Base-by-base conservation (phyloP, 2,113 vertebrate species). In the Dolichallabes microphthalmus region DNA sequence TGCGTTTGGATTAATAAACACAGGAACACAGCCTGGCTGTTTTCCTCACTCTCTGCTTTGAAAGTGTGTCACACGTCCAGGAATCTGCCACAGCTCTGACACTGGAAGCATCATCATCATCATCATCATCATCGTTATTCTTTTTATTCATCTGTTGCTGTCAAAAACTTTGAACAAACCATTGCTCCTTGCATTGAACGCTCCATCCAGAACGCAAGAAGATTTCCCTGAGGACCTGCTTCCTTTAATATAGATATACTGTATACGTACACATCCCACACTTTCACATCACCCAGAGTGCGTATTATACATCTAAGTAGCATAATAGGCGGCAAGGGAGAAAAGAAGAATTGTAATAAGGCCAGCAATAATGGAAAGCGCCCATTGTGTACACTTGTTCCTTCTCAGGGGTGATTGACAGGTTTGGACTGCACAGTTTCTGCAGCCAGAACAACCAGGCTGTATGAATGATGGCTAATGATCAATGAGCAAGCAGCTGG, bases 1-100 rank as follows among this genome's bases (percentile, higher is more conserved):
- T 58, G 80, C 50, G 63, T 83, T 75, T 61, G 84, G 57, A 83
- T 82, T 86, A 86, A 88, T 86, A 86, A 83, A 83, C 81, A 68
- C 68, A 60, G 73, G n/a, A 55, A 30, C 10, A 30, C 63, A 20
- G 68, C 20, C 75, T 35, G 55, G 32, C 81, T 79, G 35, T 81
- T 35, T 80, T 79, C 58, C 68, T 82, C 39, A 9, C 64, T 83
- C 52, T 78, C 4, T 82, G 0, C 8, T 68, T 83, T 12, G 35
- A 68, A 79, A 57, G 75, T 58, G 14, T 12, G 10, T 75, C 20
- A 30, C 82, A 74, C 4, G 27, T 53, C 12, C 52, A 50, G 75
- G 50, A 85, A 78, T 45, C 22, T 17, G 50, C 8, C 71, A 45
- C 57, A 17, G 82, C 69, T 53, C 35, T 58, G 69, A 63, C 57